Evolutionary conservation across 2,888 invertebrate species (phyloP).

Genomic region (Pollenia griseotomentosa): DNA sequence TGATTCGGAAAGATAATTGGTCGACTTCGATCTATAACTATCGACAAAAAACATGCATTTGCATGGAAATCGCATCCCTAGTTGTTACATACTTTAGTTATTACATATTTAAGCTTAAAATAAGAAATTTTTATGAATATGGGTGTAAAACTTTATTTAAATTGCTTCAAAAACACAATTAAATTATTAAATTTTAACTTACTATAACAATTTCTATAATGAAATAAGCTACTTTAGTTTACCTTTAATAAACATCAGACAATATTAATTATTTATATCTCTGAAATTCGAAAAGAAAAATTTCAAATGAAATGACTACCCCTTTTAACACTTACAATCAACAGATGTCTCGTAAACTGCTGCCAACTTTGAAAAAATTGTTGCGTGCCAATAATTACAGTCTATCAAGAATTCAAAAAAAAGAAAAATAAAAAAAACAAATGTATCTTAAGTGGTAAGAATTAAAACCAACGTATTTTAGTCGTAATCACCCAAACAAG

Average conservation of each 20-base stretch:
- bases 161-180: too few relatives aligned
- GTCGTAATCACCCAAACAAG: constrained; percentile 44
- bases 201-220: too few relatives aligned
- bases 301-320: not conserved
- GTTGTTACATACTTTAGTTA: too few relatives aligned
- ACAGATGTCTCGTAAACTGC: constrained; percentile 32
- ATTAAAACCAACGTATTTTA: constrained; percentile 36
- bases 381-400: constrained; percentile 75
- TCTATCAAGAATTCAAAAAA: not conserved
- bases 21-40: too few relatives aligned
- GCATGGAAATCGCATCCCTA: too few relatives aligned
- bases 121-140: too few relatives aligned
- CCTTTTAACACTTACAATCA: constrained; percentile 6
- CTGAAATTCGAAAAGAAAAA: too few relatives aligned
- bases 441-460: constrained; percentile 47
- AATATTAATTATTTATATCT: not conserved
- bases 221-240: not conserved
- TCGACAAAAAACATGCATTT: too few relatives aligned
- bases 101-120: too few relatives aligned
- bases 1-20: too few relatives aligned
- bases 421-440: constrained; percentile 29
- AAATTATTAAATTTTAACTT: too few relatives aligned
- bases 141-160: too few relatives aligned
- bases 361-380: constrained; percentile 10
- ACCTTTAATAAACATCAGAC: not conserved